Conservation (phyloP, 2,797 vertebrate species). For the Geranospiza caerulescens region DNA sequence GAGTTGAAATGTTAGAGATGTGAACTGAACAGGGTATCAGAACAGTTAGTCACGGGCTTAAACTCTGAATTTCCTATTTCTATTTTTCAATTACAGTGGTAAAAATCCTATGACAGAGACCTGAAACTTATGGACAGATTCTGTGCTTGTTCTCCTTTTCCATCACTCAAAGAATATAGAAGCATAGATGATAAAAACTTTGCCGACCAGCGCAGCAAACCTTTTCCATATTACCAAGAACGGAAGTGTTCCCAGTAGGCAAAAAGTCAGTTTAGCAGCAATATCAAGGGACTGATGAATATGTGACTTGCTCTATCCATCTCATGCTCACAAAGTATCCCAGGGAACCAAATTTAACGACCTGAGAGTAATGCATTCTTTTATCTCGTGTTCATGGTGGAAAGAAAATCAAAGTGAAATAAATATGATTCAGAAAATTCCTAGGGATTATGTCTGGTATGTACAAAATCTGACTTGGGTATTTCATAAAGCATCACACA, state of each 20-base stretch:
- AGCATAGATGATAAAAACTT: not conserved
- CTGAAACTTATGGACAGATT: not conserved
- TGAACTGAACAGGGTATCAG: not conserved
- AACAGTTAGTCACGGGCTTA: not conserved
- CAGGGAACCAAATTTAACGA: not conserved
- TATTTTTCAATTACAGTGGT: not conserved
- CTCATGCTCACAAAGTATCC: not conserved
- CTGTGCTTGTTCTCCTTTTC: not conserved
- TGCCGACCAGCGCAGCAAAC: not conserved
- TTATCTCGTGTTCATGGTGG: not conserved
- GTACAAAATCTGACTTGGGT: not conserved
- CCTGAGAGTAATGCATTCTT: not conserved
- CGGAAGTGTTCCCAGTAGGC: not conserved
- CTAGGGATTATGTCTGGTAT: not conserved
- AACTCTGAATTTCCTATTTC: not conserved
- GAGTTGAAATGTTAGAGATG: not conserved
- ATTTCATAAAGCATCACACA: not conserved
- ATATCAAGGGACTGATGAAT: not conserved
- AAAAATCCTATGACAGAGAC: not conserved
- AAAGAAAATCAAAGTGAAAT: constrained; percentile 41
- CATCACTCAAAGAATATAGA: not conserved
- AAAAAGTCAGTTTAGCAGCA: not conserved
- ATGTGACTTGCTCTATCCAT: not conserved
- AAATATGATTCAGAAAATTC: constrained; percentile 32
- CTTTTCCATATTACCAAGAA: not conserved